Percentiles rank a stretch among this genome's conserved stretches.
phyloP scores from a whole-genome alignment of 23 tunicate genomes.

The Botrylloides violaceus region DNA sequence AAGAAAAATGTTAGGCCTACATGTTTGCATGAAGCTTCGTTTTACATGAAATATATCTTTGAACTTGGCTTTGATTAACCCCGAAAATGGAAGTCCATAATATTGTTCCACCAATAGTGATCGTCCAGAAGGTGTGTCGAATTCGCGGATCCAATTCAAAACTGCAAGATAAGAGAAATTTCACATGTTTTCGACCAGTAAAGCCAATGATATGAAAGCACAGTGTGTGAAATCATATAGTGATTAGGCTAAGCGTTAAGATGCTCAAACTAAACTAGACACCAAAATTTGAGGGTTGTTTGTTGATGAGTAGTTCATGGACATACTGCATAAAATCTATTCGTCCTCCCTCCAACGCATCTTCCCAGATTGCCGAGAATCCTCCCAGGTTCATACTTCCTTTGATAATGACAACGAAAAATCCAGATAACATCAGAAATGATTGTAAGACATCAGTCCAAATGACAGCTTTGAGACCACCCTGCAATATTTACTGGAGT shows the following conservation, averaged over 20 bases:
- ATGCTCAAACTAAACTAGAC: too few relatives aligned
- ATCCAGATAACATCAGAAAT: slow-evolving; percentile 70
- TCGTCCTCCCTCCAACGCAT: slow-evolving; percentile 55
- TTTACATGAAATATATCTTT: slow-evolving; percentile 62
- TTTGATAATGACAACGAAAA: slow-evolving; percentile 78
- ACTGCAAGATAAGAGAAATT: slow-evolving; percentile 31
- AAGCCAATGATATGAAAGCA: neutral
- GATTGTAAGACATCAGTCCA: slow-evolving; percentile 91
- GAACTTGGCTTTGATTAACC: slow-evolving; percentile 86
- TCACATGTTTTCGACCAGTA: too few relatives aligned
- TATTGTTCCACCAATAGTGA: slow-evolving; percentile 59
- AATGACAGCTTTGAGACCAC: slow-evolving; percentile 90
- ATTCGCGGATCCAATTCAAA: slow-evolving; percentile 86
- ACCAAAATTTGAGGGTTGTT: too few relatives aligned
- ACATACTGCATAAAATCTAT: slow-evolving; percentile 77
- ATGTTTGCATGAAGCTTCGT: slow-evolving; percentile 61
- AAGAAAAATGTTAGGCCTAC: slow-evolving; percentile 23
- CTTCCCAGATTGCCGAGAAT: slow-evolving; percentile 58
- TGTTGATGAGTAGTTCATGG: too few relatives aligned
- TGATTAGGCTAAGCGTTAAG: too few relatives aligned
- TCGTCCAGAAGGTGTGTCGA: slow-evolving; percentile 79
- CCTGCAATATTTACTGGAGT: too few relatives aligned
- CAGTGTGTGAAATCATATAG: neutral
- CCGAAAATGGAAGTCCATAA: slow-evolving; percentile 63
- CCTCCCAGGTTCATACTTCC: slow-evolving; percentile 86